phyloP scores from a whole-genome alignment of 1,140 invertebrate genomes.

The Heliconius nattereri region DNA sequence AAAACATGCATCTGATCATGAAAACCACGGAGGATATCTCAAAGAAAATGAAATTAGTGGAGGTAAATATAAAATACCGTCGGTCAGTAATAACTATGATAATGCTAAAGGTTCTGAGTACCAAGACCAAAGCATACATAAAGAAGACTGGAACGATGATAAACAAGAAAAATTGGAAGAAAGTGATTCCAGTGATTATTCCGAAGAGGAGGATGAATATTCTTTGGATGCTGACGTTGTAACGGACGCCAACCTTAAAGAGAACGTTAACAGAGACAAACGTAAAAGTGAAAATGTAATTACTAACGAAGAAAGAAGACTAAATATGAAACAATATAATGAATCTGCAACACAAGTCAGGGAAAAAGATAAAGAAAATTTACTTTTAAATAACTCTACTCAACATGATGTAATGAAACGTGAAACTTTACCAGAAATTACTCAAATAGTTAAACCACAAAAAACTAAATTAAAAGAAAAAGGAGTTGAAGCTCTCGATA shows the following conservation, averaged over 20 bases:
- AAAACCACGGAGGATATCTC: slow-evolving; percentile 72
- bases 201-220: slow-evolving; percentile 57
- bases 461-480: slow-evolving; percentile 43
- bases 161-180: slow-evolving; percentile 62
- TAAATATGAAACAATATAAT: slow-evolving; percentile 10
- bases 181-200: slow-evolving; percentile 59
- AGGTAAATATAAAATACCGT: slow-evolving; percentile 71
- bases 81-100: slow-evolving; percentile 51
- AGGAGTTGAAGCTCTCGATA: background rate
- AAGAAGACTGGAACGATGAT: slow-evolving; percentile 66
- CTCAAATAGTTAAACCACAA: slow-evolving; percentile 50
- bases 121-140: slow-evolving; percentile 57
- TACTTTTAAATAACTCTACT: slow-evolving; percentile 9
- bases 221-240: slow-evolving; percentile 41
- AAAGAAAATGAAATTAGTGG: slow-evolving; percentile 67
- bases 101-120: slow-evolving; percentile 60
- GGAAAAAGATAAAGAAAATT: background rate
- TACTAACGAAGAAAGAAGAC: slow-evolving; percentile 1
- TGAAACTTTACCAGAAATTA: slow-evolving; percentile 53
- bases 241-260: slow-evolving; percentile 30
- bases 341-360: background rate
- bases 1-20: slow-evolving; percentile 84
- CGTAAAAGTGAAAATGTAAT: slow-evolving; percentile 16
- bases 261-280: slow-evolving; percentile 41
- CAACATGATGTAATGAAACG: slow-evolving; percentile 61